These are phyloP conservation scores for Tridacna gigas DNA, from an alignment of 2,888 invertebrate species.

Conservation along the genomic window DNA sequence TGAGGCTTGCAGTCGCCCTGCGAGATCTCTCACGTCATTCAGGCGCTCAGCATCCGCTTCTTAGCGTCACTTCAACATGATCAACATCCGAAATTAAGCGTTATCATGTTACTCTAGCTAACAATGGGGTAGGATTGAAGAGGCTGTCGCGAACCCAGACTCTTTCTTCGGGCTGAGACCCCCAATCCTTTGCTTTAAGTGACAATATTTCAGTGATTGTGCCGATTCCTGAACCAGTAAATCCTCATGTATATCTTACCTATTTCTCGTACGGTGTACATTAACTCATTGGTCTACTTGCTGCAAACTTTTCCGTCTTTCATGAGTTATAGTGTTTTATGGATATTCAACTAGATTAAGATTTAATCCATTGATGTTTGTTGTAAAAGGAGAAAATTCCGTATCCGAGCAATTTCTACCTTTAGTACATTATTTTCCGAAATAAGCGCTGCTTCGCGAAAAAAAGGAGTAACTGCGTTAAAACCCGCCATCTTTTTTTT, in stretches of 20 bases:
- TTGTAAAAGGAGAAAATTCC: not conserved
- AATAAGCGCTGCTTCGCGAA: too few relatives aligned
- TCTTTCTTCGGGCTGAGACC: not conserved
- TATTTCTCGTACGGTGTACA: too few relatives aligned
- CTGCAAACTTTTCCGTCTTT: too few relatives aligned
- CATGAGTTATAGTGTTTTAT: too few relatives aligned
- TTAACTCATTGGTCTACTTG: too few relatives aligned
- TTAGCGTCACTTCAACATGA: slow-evolving; percentile 24
- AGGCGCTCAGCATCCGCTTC: slow-evolving; percentile 20
- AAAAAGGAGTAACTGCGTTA: too few relatives aligned
- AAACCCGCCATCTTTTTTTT: too few relatives aligned
- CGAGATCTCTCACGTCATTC: slow-evolving; percentile 24
- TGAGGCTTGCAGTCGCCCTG: not conserved
- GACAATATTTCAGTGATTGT: too few relatives aligned
- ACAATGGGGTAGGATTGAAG: slow-evolving; percentile 5
- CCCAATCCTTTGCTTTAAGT: not conserved
- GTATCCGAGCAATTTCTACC: not conserved
- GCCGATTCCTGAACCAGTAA: too few relatives aligned
- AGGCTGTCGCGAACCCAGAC: not conserved
- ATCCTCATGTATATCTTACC: too few relatives aligned
- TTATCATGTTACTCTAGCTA: slow-evolving; percentile 11
- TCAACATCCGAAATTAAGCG: slow-evolving; percentile 15
- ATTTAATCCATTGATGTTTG: not conserved
- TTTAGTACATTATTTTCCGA: not conserved
- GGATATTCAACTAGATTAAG: too few relatives aligned